Percentiles rank a stretch among this genome's conserved stretches.
Conservation (phyloP, 92 coral and sea anemone species). For the Muricea muricata region DNA sequence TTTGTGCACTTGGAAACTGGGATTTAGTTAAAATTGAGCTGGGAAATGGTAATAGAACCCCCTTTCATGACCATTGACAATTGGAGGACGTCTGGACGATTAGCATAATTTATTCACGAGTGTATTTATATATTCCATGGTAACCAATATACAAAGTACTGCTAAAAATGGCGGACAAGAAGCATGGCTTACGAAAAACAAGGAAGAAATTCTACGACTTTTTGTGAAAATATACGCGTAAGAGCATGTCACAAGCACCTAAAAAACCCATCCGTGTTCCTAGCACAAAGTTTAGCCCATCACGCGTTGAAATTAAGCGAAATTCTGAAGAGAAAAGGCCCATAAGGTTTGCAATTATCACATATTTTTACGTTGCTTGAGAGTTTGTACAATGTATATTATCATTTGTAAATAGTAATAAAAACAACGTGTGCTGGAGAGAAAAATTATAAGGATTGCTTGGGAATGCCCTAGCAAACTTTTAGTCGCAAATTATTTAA, state of each 20-base stretch:
- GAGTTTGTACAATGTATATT: no score
- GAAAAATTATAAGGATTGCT: no score
- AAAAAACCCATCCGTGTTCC: constrained; percentile 2
- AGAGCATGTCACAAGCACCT: background rate
- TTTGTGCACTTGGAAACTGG: no score
- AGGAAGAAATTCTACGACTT: background rate
- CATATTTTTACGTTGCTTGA: background rate
- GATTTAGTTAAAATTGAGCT: no score
- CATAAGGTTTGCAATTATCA: background rate
- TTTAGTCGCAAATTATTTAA: no score
- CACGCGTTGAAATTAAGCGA: constrained; percentile 23
- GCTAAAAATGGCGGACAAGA: constrained; percentile 1
- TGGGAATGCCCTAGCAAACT: no score
- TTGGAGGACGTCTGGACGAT: no score
- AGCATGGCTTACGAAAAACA: background rate
- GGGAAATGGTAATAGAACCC: no score
- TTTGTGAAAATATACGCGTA: background rate
- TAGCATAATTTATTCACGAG: background rate
- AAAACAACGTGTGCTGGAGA: no score
- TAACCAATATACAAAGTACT: constrained; percentile 18
- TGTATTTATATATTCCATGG: constrained; percentile 44
- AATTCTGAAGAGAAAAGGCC: constrained; percentile 31
- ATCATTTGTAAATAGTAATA: no score
- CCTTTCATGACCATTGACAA: no score
- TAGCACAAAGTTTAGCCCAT: background rate